A percentile compares a stretch with the other conserved stretches of the same genome.
Evolutionary conservation across 2,888 invertebrate species (phyloP).

Genomic region (Allophyes oxyacanthae): DNA sequence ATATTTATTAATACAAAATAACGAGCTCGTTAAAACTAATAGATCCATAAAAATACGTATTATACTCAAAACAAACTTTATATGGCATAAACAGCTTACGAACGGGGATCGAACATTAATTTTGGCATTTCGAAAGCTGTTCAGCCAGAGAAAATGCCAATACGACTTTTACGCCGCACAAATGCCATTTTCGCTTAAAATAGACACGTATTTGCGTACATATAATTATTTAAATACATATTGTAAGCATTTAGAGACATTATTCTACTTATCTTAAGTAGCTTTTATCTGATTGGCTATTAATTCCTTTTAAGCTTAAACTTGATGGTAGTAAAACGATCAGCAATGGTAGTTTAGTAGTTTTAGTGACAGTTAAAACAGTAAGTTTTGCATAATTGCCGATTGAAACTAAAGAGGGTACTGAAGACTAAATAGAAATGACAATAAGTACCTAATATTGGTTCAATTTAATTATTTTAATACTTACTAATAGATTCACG

Average conservation of each 20-base stretch:
- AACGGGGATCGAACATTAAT: conserved; percentile 39
- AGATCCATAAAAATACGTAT: conserved; percentile 38
- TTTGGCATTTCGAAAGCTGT: conserved; percentile 53
- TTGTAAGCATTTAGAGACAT: conserved; percentile 17
- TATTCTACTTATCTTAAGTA: conserved; percentile 37
- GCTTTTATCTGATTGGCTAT: conserved; percentile 43
- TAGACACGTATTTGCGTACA: conserved; percentile 18
- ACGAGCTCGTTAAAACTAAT: conserved; percentile 33
- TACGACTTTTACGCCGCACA: conserved; percentile 28
- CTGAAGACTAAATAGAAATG: conserved; percentile 27
- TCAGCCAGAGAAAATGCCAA: conserved; percentile 43
- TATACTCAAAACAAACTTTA: conserved; percentile 27
- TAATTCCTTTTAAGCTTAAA: conserved; percentile 38
- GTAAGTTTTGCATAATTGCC: conserved; percentile 34
- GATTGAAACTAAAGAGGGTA: conserved; percentile 17
- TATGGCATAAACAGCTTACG: conserved; percentile 41
- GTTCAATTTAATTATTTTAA: conserved; percentile 4
- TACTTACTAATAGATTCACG: conserved; percentile 1
- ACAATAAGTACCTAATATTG: conserved; percentile 15
- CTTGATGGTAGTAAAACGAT: conserved; percentile 31
- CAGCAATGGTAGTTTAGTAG: conserved; percentile 33
- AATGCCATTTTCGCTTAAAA: conserved; percentile 43
- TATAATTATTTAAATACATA: conserved; percentile 45
- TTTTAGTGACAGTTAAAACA: conserved; percentile 17
- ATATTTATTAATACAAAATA: conserved; percentile 22